Base-by-base conservation (phyloP, 2,797 vertebrate genomes). In the Sphaeramia orbicularis region DNA sequence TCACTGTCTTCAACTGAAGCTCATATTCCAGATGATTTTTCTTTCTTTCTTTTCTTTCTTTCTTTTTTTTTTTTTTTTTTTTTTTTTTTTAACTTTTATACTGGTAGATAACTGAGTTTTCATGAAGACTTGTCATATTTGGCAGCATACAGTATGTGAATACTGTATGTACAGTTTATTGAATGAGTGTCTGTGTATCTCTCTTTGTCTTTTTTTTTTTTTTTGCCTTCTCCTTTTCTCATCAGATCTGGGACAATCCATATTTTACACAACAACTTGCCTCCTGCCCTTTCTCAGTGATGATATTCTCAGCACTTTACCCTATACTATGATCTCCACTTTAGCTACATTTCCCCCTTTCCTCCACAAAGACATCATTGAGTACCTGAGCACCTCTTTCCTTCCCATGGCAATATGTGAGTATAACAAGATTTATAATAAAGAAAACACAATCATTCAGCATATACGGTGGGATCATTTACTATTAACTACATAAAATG, bases 251-350 rank as follows among this genome's bases (percentile, higher is more conserved):
- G 98, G 98, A 92, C 98, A 99, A 93, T 99, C 98, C 74, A 98
- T 99, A 95, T 99, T 99, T 99, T 99, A 99, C 89, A 99, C 98
- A 74, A 99, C 97, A 65, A 96, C 98, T 68, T 99, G 97, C 94
- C 96, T 99, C 90, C 95, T 99, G 86, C 97, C 98, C 75, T 99
- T 99, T 95, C 97, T 99, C 93, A 98, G 83, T 91, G 98, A 99
- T 80, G 98, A 99, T 93, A 96, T 99, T 93, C 96, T 99, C 93
- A 98, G 98, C 93, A 99, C 98, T 92, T 96, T 99, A 90, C 98
- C 98, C 78, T 99, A 99, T 92, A 99, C 98, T 87, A 99, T 99
- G 98, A 97, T 99, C 92, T 99, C 98, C 88, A 99, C 98, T 65
- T 94, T 99, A 95, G 98, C 98, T 86, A 99, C 98, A 67, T 99